Evolutionary conservation across 2,113 vertebrate genomes (phyloP).

Genomic region (Pleuronectes platessa): DNA sequence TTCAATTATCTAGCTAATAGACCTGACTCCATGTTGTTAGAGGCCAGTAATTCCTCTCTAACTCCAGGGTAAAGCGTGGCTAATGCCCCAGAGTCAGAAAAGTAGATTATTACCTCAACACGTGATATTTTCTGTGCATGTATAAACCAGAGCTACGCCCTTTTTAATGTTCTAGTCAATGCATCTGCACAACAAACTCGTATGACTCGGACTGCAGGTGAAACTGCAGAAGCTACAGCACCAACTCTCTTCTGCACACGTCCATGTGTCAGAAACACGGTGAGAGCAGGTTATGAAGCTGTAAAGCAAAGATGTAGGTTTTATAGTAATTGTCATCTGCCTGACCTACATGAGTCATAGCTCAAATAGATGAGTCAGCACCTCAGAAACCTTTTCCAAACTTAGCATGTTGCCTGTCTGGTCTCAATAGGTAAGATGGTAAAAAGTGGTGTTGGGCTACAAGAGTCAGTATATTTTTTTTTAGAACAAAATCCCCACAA

Average conservation of each 20-base stretch:
- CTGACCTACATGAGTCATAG: background rate
- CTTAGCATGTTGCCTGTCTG: no score
- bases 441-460: no score
- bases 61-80: constrained; percentile 14
- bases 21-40: constrained; percentile 12
- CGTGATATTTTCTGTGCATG: background rate
- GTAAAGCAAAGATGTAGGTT: background rate
- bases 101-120: constrained; percentile 9
- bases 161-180: background rate
- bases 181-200: background rate
- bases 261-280: no score
- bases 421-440: no score
- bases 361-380: background rate
- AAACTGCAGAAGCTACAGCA: no score
- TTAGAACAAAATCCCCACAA: no score
- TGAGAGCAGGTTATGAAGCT: no score
- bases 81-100: constrained; percentile 34
- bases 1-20: background rate
- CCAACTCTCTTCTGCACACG: no score
- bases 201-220: background rate
- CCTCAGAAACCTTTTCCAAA: background rate
- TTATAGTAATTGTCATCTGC: background rate
- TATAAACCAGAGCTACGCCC: background rate
- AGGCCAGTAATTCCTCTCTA: constrained; percentile 7
- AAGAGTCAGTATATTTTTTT: no score